phyloP scores from a whole-genome alignment of 1,140 invertebrate species.

The Heliconius eleuchia region DNA sequence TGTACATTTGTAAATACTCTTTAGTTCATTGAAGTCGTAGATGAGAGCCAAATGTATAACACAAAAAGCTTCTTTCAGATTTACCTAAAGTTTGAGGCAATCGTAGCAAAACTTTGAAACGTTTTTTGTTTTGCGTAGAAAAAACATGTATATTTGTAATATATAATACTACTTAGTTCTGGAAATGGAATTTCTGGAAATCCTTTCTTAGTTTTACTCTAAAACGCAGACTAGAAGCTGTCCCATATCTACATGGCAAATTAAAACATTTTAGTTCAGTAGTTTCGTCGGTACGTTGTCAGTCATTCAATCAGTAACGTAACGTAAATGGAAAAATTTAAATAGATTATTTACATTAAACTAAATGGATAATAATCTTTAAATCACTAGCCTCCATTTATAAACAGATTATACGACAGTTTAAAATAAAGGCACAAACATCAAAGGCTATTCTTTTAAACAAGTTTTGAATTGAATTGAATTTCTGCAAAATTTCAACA shows the following conservation, averaged over 20 bases:
- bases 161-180: no score
- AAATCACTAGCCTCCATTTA: not conserved
- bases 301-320: no score
- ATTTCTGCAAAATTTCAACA: conserved; percentile 2
- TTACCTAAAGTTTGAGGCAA: not conserved
- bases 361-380: not conserved
- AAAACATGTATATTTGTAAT: no score
- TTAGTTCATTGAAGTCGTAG: not conserved
- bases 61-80: not conserved
- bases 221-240: no score
- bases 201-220: no score
- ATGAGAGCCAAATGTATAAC: not conserved
- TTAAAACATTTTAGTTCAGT: no score
- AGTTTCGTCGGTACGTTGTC: no score
- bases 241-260: no score
- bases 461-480: not conserved
- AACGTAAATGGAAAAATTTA: not conserved
- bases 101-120: no score
- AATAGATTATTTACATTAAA: not conserved
- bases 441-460: not conserved
- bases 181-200: no score
- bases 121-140: no score
- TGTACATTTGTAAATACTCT: not conserved
- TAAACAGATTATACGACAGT: not conserved
- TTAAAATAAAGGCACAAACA: not conserved